Percentiles rank a stretch among this genome's conserved stretches.
Evolutionary conservation across 2,797 vertebrate genomes (phyloP).

Genomic region (Gallinago stenura): DNA sequence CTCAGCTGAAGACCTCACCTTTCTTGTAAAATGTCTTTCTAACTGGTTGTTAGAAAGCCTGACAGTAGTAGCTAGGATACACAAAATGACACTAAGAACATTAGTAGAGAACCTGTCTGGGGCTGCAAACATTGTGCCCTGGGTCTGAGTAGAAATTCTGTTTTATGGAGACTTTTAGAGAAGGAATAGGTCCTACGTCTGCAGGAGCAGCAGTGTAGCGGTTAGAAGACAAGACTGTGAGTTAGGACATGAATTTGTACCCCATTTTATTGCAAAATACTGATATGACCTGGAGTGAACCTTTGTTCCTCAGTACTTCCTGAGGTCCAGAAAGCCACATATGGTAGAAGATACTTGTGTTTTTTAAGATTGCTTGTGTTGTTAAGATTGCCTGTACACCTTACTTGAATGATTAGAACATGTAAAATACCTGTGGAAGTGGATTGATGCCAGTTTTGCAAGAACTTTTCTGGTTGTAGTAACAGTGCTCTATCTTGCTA

Average conservation of each 20-base stretch:
- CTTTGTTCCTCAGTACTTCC: not conserved
- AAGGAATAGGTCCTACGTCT: not conserved
- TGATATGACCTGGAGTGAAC: not conserved
- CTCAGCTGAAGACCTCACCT: not conserved
- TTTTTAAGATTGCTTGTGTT: not conserved
- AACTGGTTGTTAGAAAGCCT: not conserved
- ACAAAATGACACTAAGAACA: fast-evolving
- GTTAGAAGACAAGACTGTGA: not conserved
- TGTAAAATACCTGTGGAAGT: not conserved
- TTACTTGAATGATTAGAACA: not conserved
- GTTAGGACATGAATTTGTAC: not conserved
- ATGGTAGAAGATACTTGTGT: not conserved
- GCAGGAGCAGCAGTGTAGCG: not conserved
- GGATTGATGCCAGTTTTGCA: not conserved
- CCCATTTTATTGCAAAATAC: not conserved
- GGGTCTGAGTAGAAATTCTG: not conserved
- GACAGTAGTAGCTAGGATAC: not conserved
- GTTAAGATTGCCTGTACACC: not conserved
- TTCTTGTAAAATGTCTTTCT: not conserved
- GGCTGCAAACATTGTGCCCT: not conserved
- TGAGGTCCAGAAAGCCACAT: not conserved
- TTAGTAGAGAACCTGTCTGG: not conserved
- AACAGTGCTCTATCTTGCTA: not conserved
- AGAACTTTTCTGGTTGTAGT: not conserved
- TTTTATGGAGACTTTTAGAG: not conserved